Percentiles rank a stretch among this genome's conserved stretches.
Evolutionary conservation across 1,140 invertebrate species (phyloP).

Genomic region (Drosophila malerkotliana): DNA sequence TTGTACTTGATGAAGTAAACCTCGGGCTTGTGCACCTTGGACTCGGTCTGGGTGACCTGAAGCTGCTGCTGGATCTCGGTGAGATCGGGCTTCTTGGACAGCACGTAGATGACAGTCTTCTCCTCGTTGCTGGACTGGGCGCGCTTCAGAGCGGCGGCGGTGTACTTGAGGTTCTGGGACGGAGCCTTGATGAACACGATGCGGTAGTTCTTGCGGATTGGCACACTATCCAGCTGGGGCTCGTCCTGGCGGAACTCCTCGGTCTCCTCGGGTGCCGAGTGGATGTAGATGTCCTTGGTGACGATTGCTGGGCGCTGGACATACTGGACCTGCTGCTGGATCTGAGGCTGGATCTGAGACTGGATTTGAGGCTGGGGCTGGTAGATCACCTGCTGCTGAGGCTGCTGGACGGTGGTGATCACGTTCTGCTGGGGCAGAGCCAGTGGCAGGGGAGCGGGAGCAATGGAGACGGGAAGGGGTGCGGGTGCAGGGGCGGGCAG

Average conservation of each 20-base stretch:
- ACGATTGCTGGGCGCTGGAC: slow-evolving; percentile 75
- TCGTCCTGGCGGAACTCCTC: slow-evolving; percentile 62
- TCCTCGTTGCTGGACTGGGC: slow-evolving; percentile 89
- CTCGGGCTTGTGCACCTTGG: slow-evolving; percentile 87
- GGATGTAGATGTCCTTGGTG: slow-evolving; percentile 81
- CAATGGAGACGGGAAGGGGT: background rate
- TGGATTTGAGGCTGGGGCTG: background rate
- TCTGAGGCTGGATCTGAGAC: slow-evolving; percentile 40
- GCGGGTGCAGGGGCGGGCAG: too few relatives aligned
- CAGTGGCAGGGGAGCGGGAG: slow-evolving; percentile 20
- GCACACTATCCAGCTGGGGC: slow-evolving; percentile 64
- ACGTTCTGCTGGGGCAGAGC: slow-evolving; percentile 25
- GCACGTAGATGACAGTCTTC: slow-evolving; percentile 94
- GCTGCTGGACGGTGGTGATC: slow-evolving; percentile 20
- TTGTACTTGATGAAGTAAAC: slow-evolving; percentile 91
- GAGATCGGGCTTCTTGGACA: slow-evolving; percentile 88
- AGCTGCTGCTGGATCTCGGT: slow-evolving; percentile 76
- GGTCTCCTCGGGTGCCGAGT: slow-evolving; percentile 78
- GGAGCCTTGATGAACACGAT: slow-evolving; percentile 95
- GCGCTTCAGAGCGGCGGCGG: slow-evolving; percentile 86
- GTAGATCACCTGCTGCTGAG: slow-evolving; percentile 31
- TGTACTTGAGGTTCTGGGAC: slow-evolving; percentile 87
- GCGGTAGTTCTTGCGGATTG: slow-evolving; percentile 92
- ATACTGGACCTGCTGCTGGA: slow-evolving; percentile 52
- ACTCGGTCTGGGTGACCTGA: slow-evolving; percentile 64